Base-by-base conservation (phyloP, 2,888 invertebrate species). In the Ferrisia virgata region DNA sequence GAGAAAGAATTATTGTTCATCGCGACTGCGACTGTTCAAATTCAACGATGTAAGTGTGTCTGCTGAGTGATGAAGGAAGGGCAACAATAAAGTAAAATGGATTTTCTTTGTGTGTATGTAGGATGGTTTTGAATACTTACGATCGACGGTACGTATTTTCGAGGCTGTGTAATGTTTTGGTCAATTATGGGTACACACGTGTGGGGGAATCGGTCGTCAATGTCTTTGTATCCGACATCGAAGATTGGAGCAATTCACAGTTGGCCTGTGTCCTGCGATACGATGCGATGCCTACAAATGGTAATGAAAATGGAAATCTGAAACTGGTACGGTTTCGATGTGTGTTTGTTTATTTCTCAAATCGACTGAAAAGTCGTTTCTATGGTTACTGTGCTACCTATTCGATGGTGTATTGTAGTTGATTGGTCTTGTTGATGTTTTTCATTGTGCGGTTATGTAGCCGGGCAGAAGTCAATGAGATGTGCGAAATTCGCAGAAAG, bases 1-100 rank as follows among this genome's bases (percentile, higher is more conserved):
- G 53, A n/a, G 28, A 80, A 58, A 80, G 80, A 43, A 80, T 47
- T n/a, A n/a, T n/a, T 80, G 80, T 53, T 53, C 39, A 36, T 53
- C 33, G 15, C 25, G 43, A 47, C 13, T 79, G 18, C 25, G 18
- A 43, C 40, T 9, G 43, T 43, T 33, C 40, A 82, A 82, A 64
- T 39, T 82, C 25, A 28, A 28, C 18, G 18, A 58, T 58, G 53
- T 82, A 82, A 58, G 81, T 58, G 81, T 82, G 81, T 53, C 47
- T 43, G 80, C 4, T 79, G 4, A n/a, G 13, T 40, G 5, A n/a
- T 43, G 15, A 2, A 43, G 43, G 36, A 36, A 6, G 36, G 5
- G 36, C 36, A 8, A 43, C 8, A n/a, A n/a, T n/a, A 8, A 28
- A 64, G 13, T 13, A 28, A 28, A 18, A 18, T 5, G 40, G 15